Percentiles rank a stretch among this genome's conserved stretches.
Evolutionary conservation across 2,888 invertebrate species (phyloP).

Genomic region (Euplexia lucipara): DNA sequence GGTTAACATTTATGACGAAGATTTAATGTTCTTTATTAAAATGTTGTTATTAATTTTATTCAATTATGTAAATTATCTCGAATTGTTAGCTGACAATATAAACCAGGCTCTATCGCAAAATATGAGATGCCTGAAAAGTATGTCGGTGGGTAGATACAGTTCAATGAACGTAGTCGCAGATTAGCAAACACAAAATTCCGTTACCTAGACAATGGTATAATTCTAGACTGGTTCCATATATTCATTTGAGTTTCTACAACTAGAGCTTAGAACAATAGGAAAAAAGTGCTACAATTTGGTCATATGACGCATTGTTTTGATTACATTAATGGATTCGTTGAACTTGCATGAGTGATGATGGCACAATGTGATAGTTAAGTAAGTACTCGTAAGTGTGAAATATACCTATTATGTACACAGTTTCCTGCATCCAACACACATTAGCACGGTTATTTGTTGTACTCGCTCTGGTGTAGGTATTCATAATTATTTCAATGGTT

Average conservation of each 20-base stretch:
- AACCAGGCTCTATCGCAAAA: not conserved
- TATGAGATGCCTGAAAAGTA: not conserved
- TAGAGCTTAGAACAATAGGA: slow-evolving; percentile 11
- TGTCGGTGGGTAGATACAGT: not conserved
- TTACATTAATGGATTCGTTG: slow-evolving; percentile 34
- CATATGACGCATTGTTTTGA: slow-evolving; percentile 26
- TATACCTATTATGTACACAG: slow-evolving; percentile 9
- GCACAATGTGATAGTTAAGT: slow-evolving; percentile 12
- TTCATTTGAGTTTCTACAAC: not conserved
- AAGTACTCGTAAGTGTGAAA: slow-evolving; percentile 6
- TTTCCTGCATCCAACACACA: slow-evolving; percentile 16
- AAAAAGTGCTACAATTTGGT: slow-evolving; percentile 21
- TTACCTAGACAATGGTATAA: slow-evolving; percentile 16
- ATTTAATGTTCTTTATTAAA: not conserved
- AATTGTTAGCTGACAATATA: not conserved
- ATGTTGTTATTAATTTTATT: no score
- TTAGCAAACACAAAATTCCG: not conserved
- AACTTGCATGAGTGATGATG: slow-evolving; percentile 31
- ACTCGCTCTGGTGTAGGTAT: not conserved
- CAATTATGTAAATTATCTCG: not conserved
- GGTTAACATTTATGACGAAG: not conserved
- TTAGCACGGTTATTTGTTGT: slow-evolving; percentile 24
- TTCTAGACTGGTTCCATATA: slow-evolving; percentile 4
- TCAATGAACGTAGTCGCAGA: slow-evolving; percentile 9
- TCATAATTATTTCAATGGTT: slow-evolving; percentile 1